Evolutionary conservation across 2,888 invertebrate genomes (phyloP).

Genomic region (Horisme vitalbata): DNA sequence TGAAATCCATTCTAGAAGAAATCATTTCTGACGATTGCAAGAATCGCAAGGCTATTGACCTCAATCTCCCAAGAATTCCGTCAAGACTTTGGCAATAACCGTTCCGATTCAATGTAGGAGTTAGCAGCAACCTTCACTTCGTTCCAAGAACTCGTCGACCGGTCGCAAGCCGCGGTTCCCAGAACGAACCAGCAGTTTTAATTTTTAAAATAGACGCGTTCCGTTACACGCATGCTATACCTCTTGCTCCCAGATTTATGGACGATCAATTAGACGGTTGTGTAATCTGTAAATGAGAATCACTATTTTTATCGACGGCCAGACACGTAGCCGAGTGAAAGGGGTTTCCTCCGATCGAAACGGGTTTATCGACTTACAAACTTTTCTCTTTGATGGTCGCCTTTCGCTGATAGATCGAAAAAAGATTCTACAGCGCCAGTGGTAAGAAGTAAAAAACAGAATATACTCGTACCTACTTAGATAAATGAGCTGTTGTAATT

Average conservation of each 20-base stretch:
- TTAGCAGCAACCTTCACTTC: slow-evolving; percentile 69
- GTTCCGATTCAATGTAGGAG: slow-evolving; percentile 61
- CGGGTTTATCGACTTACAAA: slow-evolving; percentile 50
- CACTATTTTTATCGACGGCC: slow-evolving; percentile 61
- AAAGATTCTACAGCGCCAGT: slow-evolving; percentile 1
- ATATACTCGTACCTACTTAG: too few relatives aligned
- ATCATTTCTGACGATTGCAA: slow-evolving; percentile 11
- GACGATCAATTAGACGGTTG: slow-evolving; percentile 61
- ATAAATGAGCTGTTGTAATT: too few relatives aligned
- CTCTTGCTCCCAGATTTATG: slow-evolving; percentile 54
- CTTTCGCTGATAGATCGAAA: slow-evolving; percentile 13
- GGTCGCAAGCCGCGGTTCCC: slow-evolving; percentile 57
- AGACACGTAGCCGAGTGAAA: slow-evolving; percentile 67
- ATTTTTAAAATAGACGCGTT: slow-evolving; percentile 75
- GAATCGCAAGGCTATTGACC: slow-evolving; percentile 41
- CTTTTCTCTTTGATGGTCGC: slow-evolving; percentile 54
- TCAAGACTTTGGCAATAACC: slow-evolving; percentile 63
- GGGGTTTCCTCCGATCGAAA: slow-evolving; percentile 66
- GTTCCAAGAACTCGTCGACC: slow-evolving; percentile 69
- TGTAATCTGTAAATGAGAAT: slow-evolving; percentile 65
- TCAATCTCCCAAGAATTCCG: slow-evolving; percentile 47
- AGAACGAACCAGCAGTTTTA: slow-evolving; percentile 63
- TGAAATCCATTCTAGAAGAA: too few relatives aligned
- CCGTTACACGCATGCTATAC: slow-evolving; percentile 59
- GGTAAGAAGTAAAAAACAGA: too few relatives aligned